Base-by-base conservation (phyloP, 2,113 vertebrate species). In the Diphyllodes magnificus region DNA sequence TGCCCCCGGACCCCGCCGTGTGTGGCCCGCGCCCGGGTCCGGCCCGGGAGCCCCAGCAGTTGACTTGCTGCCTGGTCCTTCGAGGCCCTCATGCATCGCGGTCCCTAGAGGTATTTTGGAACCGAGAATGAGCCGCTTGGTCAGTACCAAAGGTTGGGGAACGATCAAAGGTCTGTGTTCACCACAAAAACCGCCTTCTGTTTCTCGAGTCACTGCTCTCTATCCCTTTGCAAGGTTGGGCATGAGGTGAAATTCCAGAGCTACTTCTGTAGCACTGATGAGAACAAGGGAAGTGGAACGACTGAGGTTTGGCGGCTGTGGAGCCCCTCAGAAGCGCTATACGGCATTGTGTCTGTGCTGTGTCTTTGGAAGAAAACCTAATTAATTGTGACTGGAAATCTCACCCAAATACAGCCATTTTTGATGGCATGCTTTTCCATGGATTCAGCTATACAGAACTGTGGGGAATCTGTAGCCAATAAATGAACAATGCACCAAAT, bases 41-140 rank as follows among this genome's bases (percentile, higher is more conserved):
- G 20, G 10, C 3, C 6, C 2, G 2, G 3, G 13, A 9, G 4
- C 8, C 2, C 4, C 19, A 0, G 0, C 28, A 0, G 2, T 3
- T 6, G 2, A 1, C 9, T 2, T 8, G 22, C 5, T 1, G 4
- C 0, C 6, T 7, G 4, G 6, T 1, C 1, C 7, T 45, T 45
- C 2, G 4, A 10, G 23, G 13, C n/a, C 21, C 7, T 51, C 50
- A 0, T 7, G 9, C 21, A 7, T 16, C 27, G 4, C 6, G 2
- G 1, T 19, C 30, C n/a, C 4, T 19, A 6, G 10, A 39, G 45
- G 50, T 42, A 20, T 8, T 45, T 50, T 11, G 69, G 19, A 35
- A 0, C 17, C 0, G 4, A 11, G 39, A n/a, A 8, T 6, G 27
- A 18, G 65, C 44, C 5, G 1, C 31, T 39, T 5, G 51, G 40